Conservation (phyloP, 2,888 invertebrate genomes). For the Smittia aterrima region DNA sequence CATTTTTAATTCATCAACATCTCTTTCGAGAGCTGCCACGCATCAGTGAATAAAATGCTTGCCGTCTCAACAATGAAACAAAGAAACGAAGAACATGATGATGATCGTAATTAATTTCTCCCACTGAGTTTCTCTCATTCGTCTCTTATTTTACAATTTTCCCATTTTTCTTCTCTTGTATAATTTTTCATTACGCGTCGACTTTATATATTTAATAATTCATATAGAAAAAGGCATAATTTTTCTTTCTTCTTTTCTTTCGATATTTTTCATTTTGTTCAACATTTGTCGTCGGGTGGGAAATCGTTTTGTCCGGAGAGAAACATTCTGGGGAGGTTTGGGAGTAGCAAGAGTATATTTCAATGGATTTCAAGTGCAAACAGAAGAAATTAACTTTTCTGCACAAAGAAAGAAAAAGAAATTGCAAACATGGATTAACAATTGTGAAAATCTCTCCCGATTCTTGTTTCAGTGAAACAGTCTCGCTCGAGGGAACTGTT, state of each 20-base stretch:
- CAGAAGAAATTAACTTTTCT: neutral
- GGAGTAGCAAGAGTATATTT: neutral
- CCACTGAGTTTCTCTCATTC: neutral
- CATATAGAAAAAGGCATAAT: neutral
- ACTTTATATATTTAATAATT: conserved; percentile 5
- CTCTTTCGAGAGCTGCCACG: neutral
- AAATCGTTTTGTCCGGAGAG: neutral
- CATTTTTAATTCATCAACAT: neutral
- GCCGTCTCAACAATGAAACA: neutral
- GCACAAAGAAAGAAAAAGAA: neutral
- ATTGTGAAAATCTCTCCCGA: neutral
- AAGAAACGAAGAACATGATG: neutral
- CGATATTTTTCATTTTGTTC: neutral
- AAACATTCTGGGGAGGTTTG: neutral
- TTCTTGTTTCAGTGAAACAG: no score
- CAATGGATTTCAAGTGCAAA: neutral
- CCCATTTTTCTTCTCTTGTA: neutral
- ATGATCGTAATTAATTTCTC: conserved; percentile 7
- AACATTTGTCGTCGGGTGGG: conserved; percentile 2
- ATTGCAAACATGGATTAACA: conserved; percentile 4
- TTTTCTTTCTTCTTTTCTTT: neutral
- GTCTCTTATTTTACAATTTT: neutral
- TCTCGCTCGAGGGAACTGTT: no score
- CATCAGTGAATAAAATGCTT: neutral
- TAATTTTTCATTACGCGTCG: neutral